A percentile compares a stretch with the other conserved stretches of the same genome.
Evolutionary conservation across 1,140 invertebrate species (phyloP).

Genomic region (Drosophila elegans): DNA sequence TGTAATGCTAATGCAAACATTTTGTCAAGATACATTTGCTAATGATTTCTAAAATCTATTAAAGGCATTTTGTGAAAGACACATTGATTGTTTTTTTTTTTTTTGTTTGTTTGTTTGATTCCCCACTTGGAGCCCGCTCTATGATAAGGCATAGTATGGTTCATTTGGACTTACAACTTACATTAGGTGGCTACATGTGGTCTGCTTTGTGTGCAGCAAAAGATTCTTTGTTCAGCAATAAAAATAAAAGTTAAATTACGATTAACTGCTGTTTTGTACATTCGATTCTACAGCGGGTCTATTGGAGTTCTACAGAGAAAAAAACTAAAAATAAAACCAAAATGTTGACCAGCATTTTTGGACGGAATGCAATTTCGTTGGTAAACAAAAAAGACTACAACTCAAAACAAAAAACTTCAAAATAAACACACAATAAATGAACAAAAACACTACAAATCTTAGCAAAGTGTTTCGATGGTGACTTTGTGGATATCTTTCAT

Average conservation of each 20-base stretch:
- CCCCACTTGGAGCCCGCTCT: constrained; percentile 52
- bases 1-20: constrained; percentile 21
- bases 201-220: constrained; percentile 36
- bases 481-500: constrained; percentile 3
- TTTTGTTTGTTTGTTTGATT: too few relatives aligned
- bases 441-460: constrained; percentile 42
- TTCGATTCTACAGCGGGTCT: constrained; percentile 39
- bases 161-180: constrained; percentile 43
- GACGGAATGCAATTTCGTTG: constrained; percentile 77
- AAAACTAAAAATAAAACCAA: constrained; percentile 42
- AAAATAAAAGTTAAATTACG: constrained; percentile 29
- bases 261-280: constrained; percentile 63
- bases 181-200: constrained; percentile 36
- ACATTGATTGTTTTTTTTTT: constrained; percentile 47
- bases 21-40: constrained; percentile 40
- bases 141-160: constrained; percentile 52
- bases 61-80: constrained; percentile 82
- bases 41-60: constrained; percentile 82
- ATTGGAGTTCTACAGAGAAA: constrained; percentile 12
- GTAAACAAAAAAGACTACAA: constrained; percentile 45
- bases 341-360: constrained; percentile 56
- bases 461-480: constrained; percentile 24
- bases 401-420: constrained; percentile 47
- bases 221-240: constrained; percentile 39
- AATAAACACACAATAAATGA: constrained; percentile 29